Percentiles rank a stretch among this genome's conserved stretches.
These are phyloP conservation scores for Trididemnum clinides DNA, from an alignment of 23 tunicate genomes.

Conservation along the genomic window DNA sequence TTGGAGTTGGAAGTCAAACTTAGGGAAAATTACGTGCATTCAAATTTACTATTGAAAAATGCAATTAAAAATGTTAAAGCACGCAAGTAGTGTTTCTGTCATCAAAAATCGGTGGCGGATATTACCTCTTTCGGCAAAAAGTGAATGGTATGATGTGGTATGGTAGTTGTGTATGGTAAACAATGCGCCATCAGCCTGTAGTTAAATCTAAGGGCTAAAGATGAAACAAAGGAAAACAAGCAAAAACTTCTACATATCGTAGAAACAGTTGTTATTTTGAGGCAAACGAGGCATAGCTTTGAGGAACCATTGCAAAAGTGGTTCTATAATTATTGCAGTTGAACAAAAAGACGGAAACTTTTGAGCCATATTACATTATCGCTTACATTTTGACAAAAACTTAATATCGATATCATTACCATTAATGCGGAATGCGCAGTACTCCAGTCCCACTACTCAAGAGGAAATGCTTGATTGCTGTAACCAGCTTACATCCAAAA, in stretches of 20 bases:
- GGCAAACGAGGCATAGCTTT: background rate
- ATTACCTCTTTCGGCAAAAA: background rate
- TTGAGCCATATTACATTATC: background rate
- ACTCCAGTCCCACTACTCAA: background rate
- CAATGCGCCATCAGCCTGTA: background rate
- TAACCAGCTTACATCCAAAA: background rate
- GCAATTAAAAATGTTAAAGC: background rate
- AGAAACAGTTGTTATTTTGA: background rate
- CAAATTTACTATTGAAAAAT: background rate
- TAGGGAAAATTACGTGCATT: background rate
- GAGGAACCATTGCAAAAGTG: background rate
- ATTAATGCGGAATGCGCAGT: background rate
- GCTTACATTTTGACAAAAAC: background rate
- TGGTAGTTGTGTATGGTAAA: background rate
- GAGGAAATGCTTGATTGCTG: background rate
- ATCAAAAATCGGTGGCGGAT: background rate
- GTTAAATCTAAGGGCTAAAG: background rate
- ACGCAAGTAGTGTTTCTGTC: background rate
- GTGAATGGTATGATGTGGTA: no score
- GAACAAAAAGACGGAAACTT: slow-evolving; percentile 10
- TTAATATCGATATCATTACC: background rate
- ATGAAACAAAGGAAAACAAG: background rate
- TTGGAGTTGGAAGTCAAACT: background rate
- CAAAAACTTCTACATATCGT: background rate
- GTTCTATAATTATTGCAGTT: background rate